Evolutionary conservation across 2,113 vertebrate species (phyloP).

Genomic region (Cygnus atratus): DNA sequence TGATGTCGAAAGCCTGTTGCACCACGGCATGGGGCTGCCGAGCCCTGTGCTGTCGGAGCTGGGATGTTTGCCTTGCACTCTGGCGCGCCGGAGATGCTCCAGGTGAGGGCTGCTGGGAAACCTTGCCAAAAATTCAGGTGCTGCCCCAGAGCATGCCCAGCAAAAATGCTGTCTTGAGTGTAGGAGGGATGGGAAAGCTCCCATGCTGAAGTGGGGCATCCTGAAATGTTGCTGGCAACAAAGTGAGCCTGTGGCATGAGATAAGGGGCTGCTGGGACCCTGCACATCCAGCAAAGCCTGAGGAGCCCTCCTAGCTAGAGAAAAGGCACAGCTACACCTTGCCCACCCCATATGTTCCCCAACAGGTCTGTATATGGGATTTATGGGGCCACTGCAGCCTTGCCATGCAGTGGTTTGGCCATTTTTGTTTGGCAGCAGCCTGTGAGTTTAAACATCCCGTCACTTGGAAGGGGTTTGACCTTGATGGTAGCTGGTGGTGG

Average conservation of each 20-base stretch:
- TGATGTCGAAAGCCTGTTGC: conserved; percentile 23
- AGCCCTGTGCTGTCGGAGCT: neutral
- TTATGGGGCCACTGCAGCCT: fast-evolving
- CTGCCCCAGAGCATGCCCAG: neutral
- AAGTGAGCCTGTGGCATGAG: neutral
- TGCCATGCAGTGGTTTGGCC: neutral
- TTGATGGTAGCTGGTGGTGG: neutral
- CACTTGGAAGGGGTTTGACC: neutral
- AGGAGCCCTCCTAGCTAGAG: neutral
- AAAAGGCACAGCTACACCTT: neutral
- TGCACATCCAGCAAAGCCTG: fast-evolving
- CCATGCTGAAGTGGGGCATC: neutral
- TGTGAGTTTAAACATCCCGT: neutral
- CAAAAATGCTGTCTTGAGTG: neutral
- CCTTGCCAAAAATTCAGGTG: neutral
- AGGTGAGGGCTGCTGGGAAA: no score
- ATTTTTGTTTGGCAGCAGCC: neutral
- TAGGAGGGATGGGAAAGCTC: neutral
- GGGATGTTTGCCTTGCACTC: neutral
- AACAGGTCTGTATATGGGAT: fast-evolving
- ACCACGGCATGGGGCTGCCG: neutral
- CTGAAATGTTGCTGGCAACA: neutral
- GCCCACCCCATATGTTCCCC: fast-evolving
- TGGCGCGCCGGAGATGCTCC: neutral
- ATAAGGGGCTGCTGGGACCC: neutral